phyloP scores from a whole-genome alignment of 2,113 vertebrate species.

The Marmota flaviventris region DNA sequence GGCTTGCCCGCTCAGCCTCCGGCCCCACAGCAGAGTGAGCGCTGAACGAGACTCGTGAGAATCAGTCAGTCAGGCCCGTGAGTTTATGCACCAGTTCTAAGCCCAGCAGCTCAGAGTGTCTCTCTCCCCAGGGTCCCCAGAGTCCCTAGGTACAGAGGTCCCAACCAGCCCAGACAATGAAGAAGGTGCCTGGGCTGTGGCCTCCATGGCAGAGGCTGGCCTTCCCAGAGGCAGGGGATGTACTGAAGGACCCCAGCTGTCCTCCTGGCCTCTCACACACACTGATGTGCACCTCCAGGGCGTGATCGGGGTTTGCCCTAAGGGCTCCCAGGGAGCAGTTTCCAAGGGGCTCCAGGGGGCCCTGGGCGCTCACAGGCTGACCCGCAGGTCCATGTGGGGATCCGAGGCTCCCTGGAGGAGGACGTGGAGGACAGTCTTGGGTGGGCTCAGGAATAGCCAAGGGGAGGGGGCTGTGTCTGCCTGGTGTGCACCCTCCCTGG shows the following conservation, averaged over 20 bases:
- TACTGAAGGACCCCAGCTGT: neutral
- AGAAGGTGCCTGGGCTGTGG: neutral
- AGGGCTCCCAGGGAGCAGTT: neutral
- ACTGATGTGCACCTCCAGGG: neutral
- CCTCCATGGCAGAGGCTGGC: neutral
- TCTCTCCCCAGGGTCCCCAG: neutral
- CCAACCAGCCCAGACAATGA: neutral
- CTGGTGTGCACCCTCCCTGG: neutral
- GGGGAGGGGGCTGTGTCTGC: too few relatives aligned
- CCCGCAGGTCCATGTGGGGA: neutral
- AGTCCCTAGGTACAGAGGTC: neutral
- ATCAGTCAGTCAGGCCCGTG: neutral
- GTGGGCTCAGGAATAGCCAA: neutral
- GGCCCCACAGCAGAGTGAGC: neutral
- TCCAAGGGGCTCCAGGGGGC: neutral
- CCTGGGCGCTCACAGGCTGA: neutral
- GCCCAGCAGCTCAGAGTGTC: neutral
- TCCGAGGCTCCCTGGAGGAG: neutral
- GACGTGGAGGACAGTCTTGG: too few relatives aligned
- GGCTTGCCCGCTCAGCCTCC: neutral
- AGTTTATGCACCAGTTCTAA: too few relatives aligned
- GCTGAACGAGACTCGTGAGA: neutral
- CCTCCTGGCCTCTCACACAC: neutral
- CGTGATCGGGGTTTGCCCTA: neutral
- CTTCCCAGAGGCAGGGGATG: neutral